These are phyloP conservation scores for Eulithis testata DNA, from an alignment of 2,888 invertebrate genomes.

Conservation along the genomic window DNA sequence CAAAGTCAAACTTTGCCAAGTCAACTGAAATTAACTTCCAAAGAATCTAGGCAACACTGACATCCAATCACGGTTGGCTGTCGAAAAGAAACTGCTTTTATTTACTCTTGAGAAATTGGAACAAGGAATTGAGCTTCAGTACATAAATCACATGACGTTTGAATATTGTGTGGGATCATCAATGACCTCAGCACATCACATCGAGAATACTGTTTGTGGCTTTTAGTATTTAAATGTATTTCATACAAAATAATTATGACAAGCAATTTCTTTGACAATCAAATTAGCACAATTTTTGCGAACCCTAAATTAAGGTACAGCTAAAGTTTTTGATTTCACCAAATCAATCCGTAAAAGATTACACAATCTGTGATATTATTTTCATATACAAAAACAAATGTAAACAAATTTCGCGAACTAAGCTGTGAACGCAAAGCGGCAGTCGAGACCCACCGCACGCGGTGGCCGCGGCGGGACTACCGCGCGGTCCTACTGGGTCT, in stretches of 20 bases:
- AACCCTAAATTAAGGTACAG: too few relatives aligned
- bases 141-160: neutral
- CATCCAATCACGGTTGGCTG: constrained; percentile 9
- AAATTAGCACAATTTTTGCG: too few relatives aligned
- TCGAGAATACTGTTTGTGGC: too few relatives aligned
- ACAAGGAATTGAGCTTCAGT: neutral
- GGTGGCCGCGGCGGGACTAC: constrained; percentile 79
- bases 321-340: too few relatives aligned
- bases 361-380: neutral
- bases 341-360: neutral
- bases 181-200: too few relatives aligned
- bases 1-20: neutral
- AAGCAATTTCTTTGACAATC: too few relatives aligned
- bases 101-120: constrained; percentile 18
- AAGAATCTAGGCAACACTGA: neutral
- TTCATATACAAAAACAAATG: neutral
- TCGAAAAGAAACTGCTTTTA: constrained; percentile 8
- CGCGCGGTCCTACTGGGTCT: neutral
- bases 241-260: too few relatives aligned
- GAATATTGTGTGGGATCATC: too few relatives aligned
- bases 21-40: neutral
- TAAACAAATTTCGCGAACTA: constrained; percentile 30
- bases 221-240: too few relatives aligned
- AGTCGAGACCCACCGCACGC: constrained; percentile 71
- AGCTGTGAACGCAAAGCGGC: constrained; percentile 10